phyloP scores from a whole-genome alignment of 1,140 invertebrate genomes.

The Heliconius eleuchia region DNA sequence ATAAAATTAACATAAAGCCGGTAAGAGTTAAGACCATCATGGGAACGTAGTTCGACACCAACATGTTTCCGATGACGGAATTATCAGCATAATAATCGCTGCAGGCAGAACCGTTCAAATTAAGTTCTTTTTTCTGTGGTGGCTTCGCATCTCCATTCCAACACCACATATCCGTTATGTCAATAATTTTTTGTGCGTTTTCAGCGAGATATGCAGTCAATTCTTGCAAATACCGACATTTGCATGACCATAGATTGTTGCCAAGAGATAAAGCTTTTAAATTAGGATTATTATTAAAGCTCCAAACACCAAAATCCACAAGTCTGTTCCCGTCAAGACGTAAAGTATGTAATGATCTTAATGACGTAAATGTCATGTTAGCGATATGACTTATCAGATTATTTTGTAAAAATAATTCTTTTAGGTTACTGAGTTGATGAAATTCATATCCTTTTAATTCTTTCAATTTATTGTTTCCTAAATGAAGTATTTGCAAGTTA shows the following conservation, averaged over 20 bases:
- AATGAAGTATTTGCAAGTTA: conserved; percentile 89
- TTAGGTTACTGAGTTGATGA: conserved; percentile 89
- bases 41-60: conserved; percentile 92
- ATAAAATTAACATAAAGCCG: conserved; percentile 86
- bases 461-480: conserved; percentile 91
- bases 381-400: conserved; percentile 90
- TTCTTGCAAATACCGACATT: conserved; percentile 93
- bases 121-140: conserved; percentile 86
- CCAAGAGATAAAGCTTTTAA: conserved; percentile 88
- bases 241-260: conserved; percentile 93
- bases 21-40: conserved; percentile 90
- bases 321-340: conserved; percentile 92
- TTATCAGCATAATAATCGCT: conserved; percentile 91
- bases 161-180: conserved; percentile 90
- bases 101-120: conserved; percentile 91
- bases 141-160: conserved; percentile 88
- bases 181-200: conserved; percentile 89
- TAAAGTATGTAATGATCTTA: conserved; percentile 90
- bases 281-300: conserved; percentile 86
- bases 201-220: conserved; percentile 92
- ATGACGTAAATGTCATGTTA: conserved; percentile 89
- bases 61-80: conserved; percentile 91
- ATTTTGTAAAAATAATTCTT: conserved; percentile 93
- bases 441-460: conserved; percentile 94
- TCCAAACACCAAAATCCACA: conserved; percentile 91